A percentile compares a stretch with the other conserved stretches of the same genome.
phyloP scores from a whole-genome alignment of 2,888 invertebrate genomes.

The Noctua comes region DNA sequence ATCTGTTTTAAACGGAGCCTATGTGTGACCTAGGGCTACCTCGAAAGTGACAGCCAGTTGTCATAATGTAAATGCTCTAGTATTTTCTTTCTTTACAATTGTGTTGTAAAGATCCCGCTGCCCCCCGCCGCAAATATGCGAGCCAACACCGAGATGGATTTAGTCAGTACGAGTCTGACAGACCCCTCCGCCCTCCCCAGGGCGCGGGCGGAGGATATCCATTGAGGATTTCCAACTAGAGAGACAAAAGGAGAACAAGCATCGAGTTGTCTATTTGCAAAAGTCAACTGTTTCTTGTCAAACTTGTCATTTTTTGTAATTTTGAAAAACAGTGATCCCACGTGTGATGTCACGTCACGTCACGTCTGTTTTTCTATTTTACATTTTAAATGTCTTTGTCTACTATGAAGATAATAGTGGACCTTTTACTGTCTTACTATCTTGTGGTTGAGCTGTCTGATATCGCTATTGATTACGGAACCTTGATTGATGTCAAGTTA shows the following conservation, averaged over 20 bases:
- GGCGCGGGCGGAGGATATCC: neutral
- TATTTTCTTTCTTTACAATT: neutral
- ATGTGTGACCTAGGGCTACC: no score
- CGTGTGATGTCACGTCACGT: no score
- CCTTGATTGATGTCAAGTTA: slow-evolving; percentile 52
- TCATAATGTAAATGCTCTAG: neutral
- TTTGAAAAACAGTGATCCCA: neutral
- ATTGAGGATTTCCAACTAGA: neutral
- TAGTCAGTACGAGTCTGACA: neutral
- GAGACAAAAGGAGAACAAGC: neutral
- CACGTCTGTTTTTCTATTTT: neutral
- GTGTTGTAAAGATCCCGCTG: neutral
- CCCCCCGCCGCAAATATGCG: neutral
- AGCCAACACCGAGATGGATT: neutral
- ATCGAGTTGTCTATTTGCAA: neutral
- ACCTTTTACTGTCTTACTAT: slow-evolving; percentile 3
- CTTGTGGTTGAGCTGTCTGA: neutral
- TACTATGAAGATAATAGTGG: neutral
- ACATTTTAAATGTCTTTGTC: neutral
- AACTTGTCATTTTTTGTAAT: neutral
- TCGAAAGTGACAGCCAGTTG: neutral
- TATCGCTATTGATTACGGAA: slow-evolving; percentile 40
- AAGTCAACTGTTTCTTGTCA: neutral
- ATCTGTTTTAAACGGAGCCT: neutral
- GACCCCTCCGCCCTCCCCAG: neutral